Evolutionary conservation across 2,113 vertebrate species (phyloP).

Genomic region (Polypterus senegalus): DNA sequence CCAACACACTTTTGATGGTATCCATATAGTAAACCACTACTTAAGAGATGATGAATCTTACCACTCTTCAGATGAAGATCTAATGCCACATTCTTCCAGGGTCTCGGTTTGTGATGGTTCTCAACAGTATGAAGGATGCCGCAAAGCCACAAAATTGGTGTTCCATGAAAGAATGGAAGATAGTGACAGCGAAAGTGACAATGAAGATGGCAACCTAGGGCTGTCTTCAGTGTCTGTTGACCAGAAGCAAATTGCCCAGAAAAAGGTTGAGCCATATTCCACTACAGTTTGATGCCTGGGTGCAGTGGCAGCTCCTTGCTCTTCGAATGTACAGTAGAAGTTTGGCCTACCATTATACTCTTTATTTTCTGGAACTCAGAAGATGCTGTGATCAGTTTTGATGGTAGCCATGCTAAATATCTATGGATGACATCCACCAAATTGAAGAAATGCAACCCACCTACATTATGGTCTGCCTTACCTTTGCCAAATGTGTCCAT

Average conservation of each 20-base stretch:
- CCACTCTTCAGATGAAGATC: constrained; percentile 86
- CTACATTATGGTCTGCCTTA: constrained; percentile 36
- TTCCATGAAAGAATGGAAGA: constrained; percentile 56
- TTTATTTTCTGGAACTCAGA: no score
- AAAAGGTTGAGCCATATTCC: constrained; percentile 57
- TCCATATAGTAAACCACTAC: constrained; percentile 91
- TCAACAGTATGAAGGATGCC: constrained; percentile 35
- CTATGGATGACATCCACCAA: neutral
- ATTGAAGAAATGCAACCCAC: neutral
- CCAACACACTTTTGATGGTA: constrained; percentile 78
- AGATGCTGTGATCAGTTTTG: no score
- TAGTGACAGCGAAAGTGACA: constrained; percentile 72
- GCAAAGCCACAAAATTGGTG: constrained; percentile 44
- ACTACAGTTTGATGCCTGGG: constrained; percentile 67
- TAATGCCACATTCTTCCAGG: constrained; percentile 45
- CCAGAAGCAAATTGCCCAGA: constrained; percentile 40
- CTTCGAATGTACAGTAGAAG: no score
- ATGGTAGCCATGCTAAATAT: no score
- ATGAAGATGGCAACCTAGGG: constrained; percentile 47
- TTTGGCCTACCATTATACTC: no score
- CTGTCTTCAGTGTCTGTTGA: constrained; percentile 31
- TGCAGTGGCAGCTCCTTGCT: neutral
- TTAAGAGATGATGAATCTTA: constrained; percentile 64
- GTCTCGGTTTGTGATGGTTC: constrained; percentile 23
- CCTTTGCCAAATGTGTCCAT: constrained; percentile 59